Percentiles rank a stretch among this genome's conserved stretches.
Conservation (phyloP, 2,113 vertebrate genomes). For the Acinonyx jubatus region DNA sequence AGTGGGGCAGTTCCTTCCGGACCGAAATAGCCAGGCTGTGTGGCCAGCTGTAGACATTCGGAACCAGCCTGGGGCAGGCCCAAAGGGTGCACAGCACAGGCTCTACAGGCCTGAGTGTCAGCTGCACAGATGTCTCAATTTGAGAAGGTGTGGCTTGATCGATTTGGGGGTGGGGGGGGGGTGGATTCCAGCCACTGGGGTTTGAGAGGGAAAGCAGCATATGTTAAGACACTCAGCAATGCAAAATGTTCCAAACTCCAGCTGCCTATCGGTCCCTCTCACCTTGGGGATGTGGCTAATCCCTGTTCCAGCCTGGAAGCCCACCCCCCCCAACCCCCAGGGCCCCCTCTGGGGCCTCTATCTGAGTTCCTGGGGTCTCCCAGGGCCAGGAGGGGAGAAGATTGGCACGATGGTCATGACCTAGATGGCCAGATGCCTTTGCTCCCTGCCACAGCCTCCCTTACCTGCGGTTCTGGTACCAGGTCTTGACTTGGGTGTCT, state of each 20-base stretch:
- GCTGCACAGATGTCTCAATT: slow-evolving; percentile 56
- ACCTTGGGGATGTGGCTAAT: not conserved
- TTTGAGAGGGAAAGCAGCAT: not conserved
- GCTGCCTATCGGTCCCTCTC: not conserved
- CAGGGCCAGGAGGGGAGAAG: not conserved
- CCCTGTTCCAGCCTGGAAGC: not conserved
- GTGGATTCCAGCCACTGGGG: not conserved
- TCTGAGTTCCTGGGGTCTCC: not conserved
- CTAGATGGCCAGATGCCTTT: not conserved
- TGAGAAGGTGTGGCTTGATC: slow-evolving; percentile 49
- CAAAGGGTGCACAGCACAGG: not conserved
- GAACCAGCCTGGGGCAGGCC: slow-evolving; percentile 10
- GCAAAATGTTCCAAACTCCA: not conserved
- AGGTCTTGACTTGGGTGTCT: slow-evolving; percentile 97
- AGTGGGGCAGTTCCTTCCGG: not conserved
- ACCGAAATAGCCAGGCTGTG: not conserved
- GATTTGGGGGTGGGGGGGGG: not conserved
- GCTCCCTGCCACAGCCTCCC: not conserved
- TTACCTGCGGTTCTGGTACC: slow-evolving; percentile 97
- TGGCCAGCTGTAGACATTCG: not conserved
- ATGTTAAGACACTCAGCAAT: slow-evolving; percentile 13
- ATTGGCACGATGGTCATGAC: rapidly evolving
- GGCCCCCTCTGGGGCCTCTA: not conserved
- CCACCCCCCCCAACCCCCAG: not conserved
- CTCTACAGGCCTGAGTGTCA: slow-evolving; percentile 7